Base-by-base conservation (phyloP, 2,113 vertebrate species). In the Triplophysa dalaica region DNA sequence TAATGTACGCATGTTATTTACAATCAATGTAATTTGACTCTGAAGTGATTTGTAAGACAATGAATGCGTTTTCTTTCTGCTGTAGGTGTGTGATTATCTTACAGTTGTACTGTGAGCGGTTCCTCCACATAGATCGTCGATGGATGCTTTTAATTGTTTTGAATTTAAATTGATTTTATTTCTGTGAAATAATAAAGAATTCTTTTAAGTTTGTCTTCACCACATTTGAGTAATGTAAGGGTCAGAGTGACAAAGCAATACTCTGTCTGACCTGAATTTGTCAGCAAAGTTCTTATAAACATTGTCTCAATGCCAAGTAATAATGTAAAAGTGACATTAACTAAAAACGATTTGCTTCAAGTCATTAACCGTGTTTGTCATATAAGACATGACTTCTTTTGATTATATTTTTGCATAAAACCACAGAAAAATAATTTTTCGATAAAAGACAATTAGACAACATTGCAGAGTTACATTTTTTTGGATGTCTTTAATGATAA, bases 1-100 rank as follows among this genome's bases (percentile, higher is more conserved):
- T 85, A 63, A 88, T 88, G 93, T 94, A 83, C 19, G 50, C 11
- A 8, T 38, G 10, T 48, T 22, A 50, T 16, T 41, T 52, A 38
- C 58, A 26, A 21, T 50, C 9, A 63, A 19, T 50, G 33, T 33
- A 8, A 43, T 63, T 3, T 16, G 26, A 45, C 43, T 14, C 80
- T 50, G 45, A 63, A 14, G 11, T 45, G 10, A 45, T 85, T 11
- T 17, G 50, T 52, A 17, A 16, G 14, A 52, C 16, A 6, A 52
- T 14, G 12, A 16, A 52, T 52, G 3, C 17, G 16, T 54, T 54
- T 58, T 48, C 81, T 56, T 84, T 90, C 9, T 82, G 7, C 7
- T 58, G 19, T 21, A 94, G 93, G 88, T 77, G 17, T 94, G 93
- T 87, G 91, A 93, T 83, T 92, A 89, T 83, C 86, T 92, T 16